Evolutionary conservation across 2,888 invertebrate species (phyloP).

Genomic region (Boloria selene): DNA sequence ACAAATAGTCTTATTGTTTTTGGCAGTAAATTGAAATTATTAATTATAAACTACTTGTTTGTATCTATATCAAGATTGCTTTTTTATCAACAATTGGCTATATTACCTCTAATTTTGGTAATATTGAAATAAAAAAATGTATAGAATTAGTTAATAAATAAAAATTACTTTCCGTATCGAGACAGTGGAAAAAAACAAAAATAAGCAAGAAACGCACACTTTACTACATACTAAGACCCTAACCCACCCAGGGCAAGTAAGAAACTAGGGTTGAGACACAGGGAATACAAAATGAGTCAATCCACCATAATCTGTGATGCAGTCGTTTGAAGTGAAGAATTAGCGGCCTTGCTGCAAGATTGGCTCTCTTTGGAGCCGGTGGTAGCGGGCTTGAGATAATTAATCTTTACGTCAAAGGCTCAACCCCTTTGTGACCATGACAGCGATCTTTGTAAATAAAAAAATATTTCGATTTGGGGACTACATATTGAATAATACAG

Average conservation of each 20-base stretch:
- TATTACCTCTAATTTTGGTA: no score
- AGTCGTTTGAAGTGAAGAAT: constrained; percentile 40
- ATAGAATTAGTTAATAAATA: no score
- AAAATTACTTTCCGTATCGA: background rate
- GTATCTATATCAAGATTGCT: no score
- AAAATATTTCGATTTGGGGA: constrained; percentile 9
- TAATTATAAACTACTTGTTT: no score
- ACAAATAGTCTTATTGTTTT: no score
- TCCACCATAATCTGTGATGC: constrained; percentile 62
- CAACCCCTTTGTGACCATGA: constrained; percentile 21
- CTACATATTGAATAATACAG: background rate
- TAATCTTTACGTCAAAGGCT: constrained; percentile 20
- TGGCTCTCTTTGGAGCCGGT: constrained; percentile 32
- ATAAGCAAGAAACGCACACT: constrained; percentile 2
- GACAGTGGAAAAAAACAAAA: background rate
- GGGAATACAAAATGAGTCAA: constrained; percentile 76
- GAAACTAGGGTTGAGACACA: constrained; percentile 55
- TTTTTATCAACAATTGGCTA: no score
- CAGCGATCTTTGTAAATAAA: constrained; percentile 14
- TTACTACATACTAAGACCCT: constrained; percentile 10
- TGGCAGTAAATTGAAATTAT: no score
- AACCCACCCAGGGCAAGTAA: constrained; percentile 35
- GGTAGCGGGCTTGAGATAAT: constrained; percentile 31
- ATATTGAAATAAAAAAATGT: background rate
- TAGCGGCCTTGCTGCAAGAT: constrained; percentile 33